phyloP scores from a whole-genome alignment of 2,113 vertebrate genomes.

The Gopherus flavomarginatus region DNA sequence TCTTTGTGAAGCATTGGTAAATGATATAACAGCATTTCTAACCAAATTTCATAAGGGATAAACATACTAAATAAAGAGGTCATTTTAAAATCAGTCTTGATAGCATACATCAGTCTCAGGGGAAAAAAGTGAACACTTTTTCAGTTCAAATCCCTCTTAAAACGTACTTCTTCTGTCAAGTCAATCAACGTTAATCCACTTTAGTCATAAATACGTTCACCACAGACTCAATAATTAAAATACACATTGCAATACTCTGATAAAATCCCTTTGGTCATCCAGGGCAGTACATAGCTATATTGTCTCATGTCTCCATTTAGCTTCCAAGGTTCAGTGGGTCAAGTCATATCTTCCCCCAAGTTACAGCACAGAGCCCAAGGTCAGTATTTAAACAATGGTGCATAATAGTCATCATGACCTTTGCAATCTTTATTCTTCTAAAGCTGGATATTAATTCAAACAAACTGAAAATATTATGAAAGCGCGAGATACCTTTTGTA shows the following conservation, averaged over 20 bases:
- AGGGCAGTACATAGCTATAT: neutral
- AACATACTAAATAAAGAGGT: slow-evolving; percentile 4
- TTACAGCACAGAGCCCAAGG: neutral
- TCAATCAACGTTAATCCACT: neutral
- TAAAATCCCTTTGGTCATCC: neutral
- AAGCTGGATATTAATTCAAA: neutral
- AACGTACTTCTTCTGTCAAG: neutral
- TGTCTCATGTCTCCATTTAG: neutral
- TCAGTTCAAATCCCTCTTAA: slow-evolving; percentile 6
- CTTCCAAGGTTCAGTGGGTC: neutral
- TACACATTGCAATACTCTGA: neutral
- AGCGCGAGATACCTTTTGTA: neutral
- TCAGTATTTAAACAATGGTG: neutral
- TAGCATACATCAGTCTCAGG: neutral
- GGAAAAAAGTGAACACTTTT: neutral
- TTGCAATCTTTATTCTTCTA: neutral
- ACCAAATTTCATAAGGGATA: slow-evolving; percentile 34
- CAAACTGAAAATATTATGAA: neutral
- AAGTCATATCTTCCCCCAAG: neutral
- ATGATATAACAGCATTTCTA: neutral
- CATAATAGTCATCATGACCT: neutral
- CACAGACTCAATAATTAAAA: neutral
- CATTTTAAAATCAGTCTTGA: slow-evolving; percentile 33
- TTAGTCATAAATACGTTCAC: neutral
- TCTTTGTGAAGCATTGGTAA: neutral